Percentiles rank a stretch among this genome's conserved stretches.
phyloP scores from a whole-genome alignment of 2,797 vertebrate genomes.

The Cyprinella venusta region DNA sequence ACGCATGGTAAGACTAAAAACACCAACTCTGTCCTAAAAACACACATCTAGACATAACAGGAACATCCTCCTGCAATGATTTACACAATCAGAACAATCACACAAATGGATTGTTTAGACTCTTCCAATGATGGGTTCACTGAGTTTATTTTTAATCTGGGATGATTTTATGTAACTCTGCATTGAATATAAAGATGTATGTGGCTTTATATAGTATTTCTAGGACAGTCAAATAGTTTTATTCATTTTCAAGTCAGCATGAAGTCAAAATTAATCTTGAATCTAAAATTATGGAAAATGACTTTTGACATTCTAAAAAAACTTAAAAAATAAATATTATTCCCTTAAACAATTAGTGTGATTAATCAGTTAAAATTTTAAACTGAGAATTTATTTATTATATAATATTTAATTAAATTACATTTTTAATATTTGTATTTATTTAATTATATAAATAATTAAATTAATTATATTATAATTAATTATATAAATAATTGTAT shows the following conservation, averaged over 20 bases:
- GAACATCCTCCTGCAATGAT: conserved; percentile 8
- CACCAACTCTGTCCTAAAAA: not conserved
- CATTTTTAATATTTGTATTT: no score
- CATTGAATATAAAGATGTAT: not conserved
- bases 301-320: not conserved
- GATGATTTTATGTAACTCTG: not conserved
- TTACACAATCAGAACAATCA: not conserved
- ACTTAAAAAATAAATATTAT: not conserved
- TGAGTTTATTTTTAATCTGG: not conserved
- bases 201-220: not conserved
- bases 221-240: not conserved
- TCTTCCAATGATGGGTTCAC: not conserved
- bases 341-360: not conserved
- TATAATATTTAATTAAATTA: no score
- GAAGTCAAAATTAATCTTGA: not conserved
- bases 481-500: not conserved
- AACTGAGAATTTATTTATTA: no score
- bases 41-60: conserved; percentile 11
- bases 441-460: not conserved
- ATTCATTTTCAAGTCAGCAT: not conserved
- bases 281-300: not conserved
- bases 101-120: not conserved
- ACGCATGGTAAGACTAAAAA: conserved; percentile 81
- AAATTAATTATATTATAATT: no score
- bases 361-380: not conserved